Conservation (phyloP, 2,888 invertebrate genomes). For the Cyrtodaria siliqua region DNA sequence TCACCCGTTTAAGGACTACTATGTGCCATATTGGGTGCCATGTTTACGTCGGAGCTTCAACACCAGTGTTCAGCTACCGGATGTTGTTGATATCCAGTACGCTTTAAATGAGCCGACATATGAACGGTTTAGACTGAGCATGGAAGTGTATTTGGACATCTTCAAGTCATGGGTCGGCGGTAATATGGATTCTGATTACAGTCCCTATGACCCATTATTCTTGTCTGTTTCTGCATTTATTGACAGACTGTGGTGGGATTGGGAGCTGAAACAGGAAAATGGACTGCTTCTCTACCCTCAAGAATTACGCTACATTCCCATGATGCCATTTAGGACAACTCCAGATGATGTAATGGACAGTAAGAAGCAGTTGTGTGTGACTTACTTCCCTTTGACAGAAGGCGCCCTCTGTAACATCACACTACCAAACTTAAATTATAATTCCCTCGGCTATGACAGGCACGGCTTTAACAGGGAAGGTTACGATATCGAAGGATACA, state of each 20-base stretch:
- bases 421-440: slow-evolving; percentile 74
- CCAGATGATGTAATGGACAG: slow-evolving; percentile 83
- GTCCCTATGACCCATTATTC: slow-evolving; percentile 83
- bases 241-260: slow-evolving; percentile 83
- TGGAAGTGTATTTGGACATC: slow-evolving; percentile 75
- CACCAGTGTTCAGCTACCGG: slow-evolving; percentile 76
- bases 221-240: slow-evolving; percentile 82
- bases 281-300: slow-evolving; percentile 76
- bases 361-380: slow-evolving; percentile 81
- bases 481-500: slow-evolving; percentile 76
- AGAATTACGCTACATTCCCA: slow-evolving; percentile 74
- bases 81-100: slow-evolving; percentile 80
- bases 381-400: slow-evolving; percentile 77
- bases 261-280: slow-evolving; percentile 78
- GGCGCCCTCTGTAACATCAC: slow-evolving; percentile 76
- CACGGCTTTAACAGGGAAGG: slow-evolving; percentile 76
- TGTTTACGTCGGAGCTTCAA: slow-evolving; percentile 82
- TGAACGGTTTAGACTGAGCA: slow-evolving; percentile 75
- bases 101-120: slow-evolving; percentile 77
- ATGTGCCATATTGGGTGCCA: slow-evolving; percentile 78
- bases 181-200: slow-evolving; percentile 80
- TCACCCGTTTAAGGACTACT: slow-evolving; percentile 83
- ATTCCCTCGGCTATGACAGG: slow-evolving; percentile 76
- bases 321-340: slow-evolving; percentile 80
- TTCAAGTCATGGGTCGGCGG: slow-evolving; percentile 83